Conservation (phyloP, 2,797 vertebrate genomes). For the Coreius guichenoti region DNA sequence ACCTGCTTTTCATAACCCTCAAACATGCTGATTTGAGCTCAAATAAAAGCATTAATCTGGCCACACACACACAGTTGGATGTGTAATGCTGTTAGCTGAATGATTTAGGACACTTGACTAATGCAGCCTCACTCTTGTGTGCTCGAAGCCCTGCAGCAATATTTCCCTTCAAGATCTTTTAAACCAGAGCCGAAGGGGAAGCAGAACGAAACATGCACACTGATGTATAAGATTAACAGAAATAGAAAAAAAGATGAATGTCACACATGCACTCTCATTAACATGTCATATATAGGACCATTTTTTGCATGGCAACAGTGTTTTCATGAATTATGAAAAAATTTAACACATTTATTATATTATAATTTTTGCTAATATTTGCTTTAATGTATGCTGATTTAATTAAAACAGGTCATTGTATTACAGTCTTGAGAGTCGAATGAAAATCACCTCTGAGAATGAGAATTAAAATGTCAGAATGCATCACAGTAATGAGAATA, state of each 20-base stretch:
- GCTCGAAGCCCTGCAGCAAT: not conserved
- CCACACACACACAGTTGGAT: not conserved
- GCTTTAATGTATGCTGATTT: too few relatives aligned
- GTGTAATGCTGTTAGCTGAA: conserved; percentile 7
- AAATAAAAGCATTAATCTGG: conserved; percentile 28
- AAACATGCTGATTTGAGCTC: conserved; percentile 41
- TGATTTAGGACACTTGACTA: not conserved
- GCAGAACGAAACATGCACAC: not conserved
- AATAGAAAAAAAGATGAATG: not conserved
- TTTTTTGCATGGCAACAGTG: not conserved
- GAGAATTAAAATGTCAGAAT: not conserved
- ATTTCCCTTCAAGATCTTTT: not conserved
- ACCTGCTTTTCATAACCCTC: conserved; percentile 2
- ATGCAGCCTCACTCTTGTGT: not conserved
- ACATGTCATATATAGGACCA: not conserved
- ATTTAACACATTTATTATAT: not conserved
- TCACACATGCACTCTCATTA: not conserved
- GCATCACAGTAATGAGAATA: not conserved
- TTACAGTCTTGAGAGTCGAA: not conserved
- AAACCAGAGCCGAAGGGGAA: not conserved
- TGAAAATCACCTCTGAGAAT: not conserved
- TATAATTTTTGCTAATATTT: not conserved
- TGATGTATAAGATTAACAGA: not conserved
- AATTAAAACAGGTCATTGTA: not conserved
- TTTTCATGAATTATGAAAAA: not conserved